Evolutionary conservation across 2,797 vertebrate species (phyloP), one percentile per base, ranked within the genome.

Genomic region (Lepilemur ruficaudatus): DNA sequence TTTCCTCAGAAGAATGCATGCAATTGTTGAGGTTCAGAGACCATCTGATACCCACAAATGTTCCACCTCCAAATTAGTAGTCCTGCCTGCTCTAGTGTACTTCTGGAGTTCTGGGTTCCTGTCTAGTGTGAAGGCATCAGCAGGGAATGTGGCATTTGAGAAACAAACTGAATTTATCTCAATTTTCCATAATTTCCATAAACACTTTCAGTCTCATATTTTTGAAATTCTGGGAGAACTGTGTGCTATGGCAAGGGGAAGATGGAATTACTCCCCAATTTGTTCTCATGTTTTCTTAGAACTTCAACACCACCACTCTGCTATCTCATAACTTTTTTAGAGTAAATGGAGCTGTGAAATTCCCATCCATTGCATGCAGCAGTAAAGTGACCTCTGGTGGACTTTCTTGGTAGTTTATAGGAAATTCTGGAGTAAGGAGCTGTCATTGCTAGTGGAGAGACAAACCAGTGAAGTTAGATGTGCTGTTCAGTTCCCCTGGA

Each of bases 301-400:
- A 43, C 13, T 18, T 89, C 48, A 52, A 30, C 38, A 89, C 55
- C 46, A 80, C 46, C 35, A 35, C 18, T 82, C 35, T 73, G 15
- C n/a, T 82, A 55, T 61, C 91, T 81, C 20, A 35, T 55, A 78
- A 55, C 2, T 2, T 41, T 86, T 89, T 41, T 48, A 46, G 14
- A 50, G 30, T 50, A 69, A 73, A 25, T 41, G 10, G 67, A 96
- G 10, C n/a, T 43, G 57, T 23, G 30, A 30, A 48, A 83, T 72
- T 73, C 70, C 46, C 30, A 43, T 63, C 38, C 23, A 13, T 76
- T 59, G 70, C 55, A 41, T 5, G 11, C 69, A 41, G 41, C n/a
- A 91, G 38, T 30, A 85, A 91, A 92, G 93, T 75, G 97, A 81
- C 97, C 97, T 92, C 93, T 97, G 61, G n/a, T 92, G 97, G 91